phyloP scores from a whole-genome alignment of 2,888 invertebrate species.

The Lasius platythorax region DNA sequence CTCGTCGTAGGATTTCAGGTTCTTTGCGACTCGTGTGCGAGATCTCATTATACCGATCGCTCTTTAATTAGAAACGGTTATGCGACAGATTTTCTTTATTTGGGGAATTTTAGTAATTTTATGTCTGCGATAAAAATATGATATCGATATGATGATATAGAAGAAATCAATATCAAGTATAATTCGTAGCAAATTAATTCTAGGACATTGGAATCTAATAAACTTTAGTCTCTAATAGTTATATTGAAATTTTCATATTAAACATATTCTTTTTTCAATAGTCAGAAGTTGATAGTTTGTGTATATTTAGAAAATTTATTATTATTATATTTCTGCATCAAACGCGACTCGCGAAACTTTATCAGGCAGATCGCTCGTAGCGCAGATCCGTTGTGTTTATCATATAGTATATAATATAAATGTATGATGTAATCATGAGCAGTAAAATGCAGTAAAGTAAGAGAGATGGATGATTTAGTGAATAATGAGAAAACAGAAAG shows the following conservation, averaged over 20 bases:
- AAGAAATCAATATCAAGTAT: not conserved
- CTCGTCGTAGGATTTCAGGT: not conserved
- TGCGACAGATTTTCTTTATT: not conserved
- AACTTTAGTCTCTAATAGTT: not conserved
- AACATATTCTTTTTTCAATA: not conserved
- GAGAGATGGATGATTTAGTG: conserved; percentile 60
- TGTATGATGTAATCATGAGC: conserved; percentile 74
- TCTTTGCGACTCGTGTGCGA: conserved; percentile 5
- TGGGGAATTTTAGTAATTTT: not conserved
- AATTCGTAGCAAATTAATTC: not conserved
- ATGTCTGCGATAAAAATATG: not conserved
- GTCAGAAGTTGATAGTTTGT: not conserved
- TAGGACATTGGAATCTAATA: not conserved
- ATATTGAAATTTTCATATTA: not conserved
- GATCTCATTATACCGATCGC: not conserved
- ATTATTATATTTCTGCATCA: not conserved
- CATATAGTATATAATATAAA: conserved; percentile 83
- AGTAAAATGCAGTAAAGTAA: conserved; percentile 62
- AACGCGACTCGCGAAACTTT: conserved; percentile 12
- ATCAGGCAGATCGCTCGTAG: conserved; percentile 74
- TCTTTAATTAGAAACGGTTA: not conserved
- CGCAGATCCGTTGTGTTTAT: conserved; percentile 83
- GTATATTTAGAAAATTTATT: not conserved
- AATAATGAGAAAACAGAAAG: conserved; percentile 17
- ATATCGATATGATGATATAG: not conserved